These are phyloP conservation scores for Odontophorus gujanensis DNA, from an alignment of 2,113 vertebrate genomes.

Conservation along the genomic window DNA sequence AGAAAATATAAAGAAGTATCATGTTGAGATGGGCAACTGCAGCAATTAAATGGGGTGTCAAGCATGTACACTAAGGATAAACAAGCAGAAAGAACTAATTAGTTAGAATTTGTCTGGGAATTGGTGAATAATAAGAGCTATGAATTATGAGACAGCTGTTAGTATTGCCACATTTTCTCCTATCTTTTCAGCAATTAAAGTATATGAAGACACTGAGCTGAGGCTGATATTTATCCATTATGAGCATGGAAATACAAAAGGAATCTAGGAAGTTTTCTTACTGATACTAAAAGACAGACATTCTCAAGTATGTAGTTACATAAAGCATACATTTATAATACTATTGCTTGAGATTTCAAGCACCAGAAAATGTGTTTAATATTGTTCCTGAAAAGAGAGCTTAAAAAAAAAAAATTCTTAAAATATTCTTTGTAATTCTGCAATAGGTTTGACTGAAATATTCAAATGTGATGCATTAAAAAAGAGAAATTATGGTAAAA, in stretches of 20 bases:
- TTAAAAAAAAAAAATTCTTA: background rate
- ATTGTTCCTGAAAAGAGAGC: background rate
- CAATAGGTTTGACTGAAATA: background rate
- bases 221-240: background rate
- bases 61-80: conserved; percentile 18
- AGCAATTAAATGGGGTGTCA: conserved; percentile 49
- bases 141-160: conserved; percentile 23
- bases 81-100: conserved; percentile 46
- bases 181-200: background rate
- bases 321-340: background rate
- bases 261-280: background rate
- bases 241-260: background rate
- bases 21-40: background rate
- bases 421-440: background rate
- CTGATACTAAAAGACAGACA: background rate
- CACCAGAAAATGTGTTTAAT: background rate
- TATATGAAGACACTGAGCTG: background rate
- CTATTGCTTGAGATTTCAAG: background rate
- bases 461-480: background rate
- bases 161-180: background rate
- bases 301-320: background rate
- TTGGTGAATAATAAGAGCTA: conserved; percentile 14
- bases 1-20: background rate
- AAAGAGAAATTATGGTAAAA: background rate
- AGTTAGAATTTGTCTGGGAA: conserved; percentile 32